A percentile compares a stretch with the other conserved stretches of the same genome.
These are phyloP conservation scores for Drosophila affinis DNA, from an alignment of 2,888 invertebrate genomes.

Conservation along the genomic window DNA sequence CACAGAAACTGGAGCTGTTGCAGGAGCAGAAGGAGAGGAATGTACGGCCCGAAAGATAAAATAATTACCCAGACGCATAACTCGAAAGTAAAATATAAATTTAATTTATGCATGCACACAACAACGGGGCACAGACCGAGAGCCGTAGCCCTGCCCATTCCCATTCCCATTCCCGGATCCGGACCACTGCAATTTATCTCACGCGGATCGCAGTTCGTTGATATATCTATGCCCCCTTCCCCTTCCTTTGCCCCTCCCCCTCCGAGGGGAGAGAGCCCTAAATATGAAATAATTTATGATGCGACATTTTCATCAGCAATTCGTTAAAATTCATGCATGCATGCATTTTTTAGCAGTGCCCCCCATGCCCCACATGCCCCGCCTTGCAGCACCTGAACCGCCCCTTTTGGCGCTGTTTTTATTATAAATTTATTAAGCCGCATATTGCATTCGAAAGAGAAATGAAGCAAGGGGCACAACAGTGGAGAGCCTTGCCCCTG, in stretches of 20 bases:
- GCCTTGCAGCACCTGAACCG: slow-evolving; percentile 12
- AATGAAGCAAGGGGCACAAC: slow-evolving; percentile 1
- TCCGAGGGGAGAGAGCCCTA: slow-evolving; percentile 46
- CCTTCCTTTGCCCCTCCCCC: neutral
- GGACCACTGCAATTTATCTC: slow-evolving; percentile 71
- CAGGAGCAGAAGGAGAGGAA: neutral
- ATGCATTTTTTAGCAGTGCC: slow-evolving; percentile 69
- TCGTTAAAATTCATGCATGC: slow-evolving; percentile 80
- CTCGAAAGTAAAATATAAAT: slow-evolving; percentile 77
- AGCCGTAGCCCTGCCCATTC: slow-evolving; percentile 2
- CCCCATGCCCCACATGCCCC: slow-evolving; percentile 4
- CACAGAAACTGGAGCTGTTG: neutral
- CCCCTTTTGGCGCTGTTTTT: slow-evolving; percentile 58
- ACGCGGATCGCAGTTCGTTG: slow-evolving; percentile 56
- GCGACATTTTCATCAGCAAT: slow-evolving; percentile 82
- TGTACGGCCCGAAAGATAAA: slow-evolving; percentile 64
- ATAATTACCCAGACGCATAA: slow-evolving; percentile 79
- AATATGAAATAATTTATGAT: slow-evolving; percentile 81
- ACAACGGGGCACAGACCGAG: slow-evolving; percentile 8
- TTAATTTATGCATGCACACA: slow-evolving; percentile 78
- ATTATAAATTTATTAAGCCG: slow-evolving; percentile 76
- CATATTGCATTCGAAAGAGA: slow-evolving; percentile 19
- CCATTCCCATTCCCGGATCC: neutral
- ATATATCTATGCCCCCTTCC: slow-evolving; percentile 5
- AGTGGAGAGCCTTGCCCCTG: slow-evolving; percentile 17